Base-by-base conservation (phyloP, 2,888 invertebrate species). In the Volucella bombylans region DNA sequence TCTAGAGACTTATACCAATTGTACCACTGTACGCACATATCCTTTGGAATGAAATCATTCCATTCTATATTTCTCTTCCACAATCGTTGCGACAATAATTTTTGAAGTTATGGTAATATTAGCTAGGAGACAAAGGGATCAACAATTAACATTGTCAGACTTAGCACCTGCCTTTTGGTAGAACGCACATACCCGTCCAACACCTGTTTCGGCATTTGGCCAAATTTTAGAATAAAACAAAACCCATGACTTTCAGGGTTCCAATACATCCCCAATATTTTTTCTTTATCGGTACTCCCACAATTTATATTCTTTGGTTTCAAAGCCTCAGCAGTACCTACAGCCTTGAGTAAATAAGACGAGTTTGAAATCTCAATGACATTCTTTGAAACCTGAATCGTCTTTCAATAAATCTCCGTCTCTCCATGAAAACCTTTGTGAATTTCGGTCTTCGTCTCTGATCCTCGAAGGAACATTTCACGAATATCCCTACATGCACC, bases 311-410 rank as follows among this genome's bases (percentile, higher is more conserved):
- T 49, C 23, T 59, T 59, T 18, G 39, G 31, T 41, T 50, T 59
- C 23, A 41, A 23, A 31, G 68, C 31, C 12, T 23, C 52, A 23
- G 23, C 11, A 31, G 52, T 23, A 52, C 38, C 31, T 3, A 55
- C 31, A 41, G 41, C 14, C 14, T 68, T 54, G 31, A 45, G 31
- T 2, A 45, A 68, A 45, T 68, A 23, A 45, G 45, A 14, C 11
- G 55, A 55, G 38, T 74, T 74, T 4, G 65, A 74, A n/a, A 74
- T 74, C 55, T 55, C 8, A 68, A 6, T 1, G 55, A 18, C 18
- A 18, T 18, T 18, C 18, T 18, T 18, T 18, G 18, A 18, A 18
- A 18, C 18, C 18, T 18, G 18, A 18, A 18, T 18, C 18, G 18
- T 1, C 18, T 18, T 18, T 18, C 18, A 1, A 18, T 18, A 18